Base-by-base conservation (phyloP, 2,797 vertebrate genomes). In the Bovichtus variegatus region DNA sequence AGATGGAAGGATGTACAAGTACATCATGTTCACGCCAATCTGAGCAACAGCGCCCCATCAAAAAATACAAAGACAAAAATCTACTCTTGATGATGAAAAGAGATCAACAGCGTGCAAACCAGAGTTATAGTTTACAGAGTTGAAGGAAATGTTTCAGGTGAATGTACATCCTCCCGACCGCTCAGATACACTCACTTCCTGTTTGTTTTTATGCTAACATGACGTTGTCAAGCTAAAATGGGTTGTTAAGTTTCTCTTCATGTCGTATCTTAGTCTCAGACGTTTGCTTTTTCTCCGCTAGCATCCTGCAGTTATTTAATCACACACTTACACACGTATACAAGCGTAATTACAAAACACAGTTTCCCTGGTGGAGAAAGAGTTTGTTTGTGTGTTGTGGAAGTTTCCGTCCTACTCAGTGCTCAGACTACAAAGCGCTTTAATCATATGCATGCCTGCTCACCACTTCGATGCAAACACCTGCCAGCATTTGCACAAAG, bases 391-490 rank as follows among this genome's bases (percentile, higher is more conserved):
- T 71, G 57, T 85, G 31, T 74, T 61, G 74, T 63, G 43, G 50
- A 78, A 27, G 64, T 73, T 82, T 82, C 41, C 11, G 9, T 83
- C 51, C 60, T 55, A 55, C 63, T 68, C 25, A 40, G 59, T 79
- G 74, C 44, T 77, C 27, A 25, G 78, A 88, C 84, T 83, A 60
- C 74, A 63, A 88, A 88, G 29, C 16, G 55, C 66, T 81, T 72
- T 63, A 74, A 83, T 78, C 57, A 74, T 53, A 77, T 74, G 77
- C 67, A 43, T 81, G 29, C 25, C 3, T 60, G 54, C 43, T 63
- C 63, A 55, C 43, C 40, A 53, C 34, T 63, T 68, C 54, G 64
- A 4, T 77, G 49, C 61, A 63, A 77, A 69, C 70, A 80, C 62
- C 79, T 74, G 67, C 51, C 67, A 63, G 46, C 55, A 27, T 71